Conservation (phyloP, 2,113 vertebrate genomes). For the Bos javanicus region DNA sequence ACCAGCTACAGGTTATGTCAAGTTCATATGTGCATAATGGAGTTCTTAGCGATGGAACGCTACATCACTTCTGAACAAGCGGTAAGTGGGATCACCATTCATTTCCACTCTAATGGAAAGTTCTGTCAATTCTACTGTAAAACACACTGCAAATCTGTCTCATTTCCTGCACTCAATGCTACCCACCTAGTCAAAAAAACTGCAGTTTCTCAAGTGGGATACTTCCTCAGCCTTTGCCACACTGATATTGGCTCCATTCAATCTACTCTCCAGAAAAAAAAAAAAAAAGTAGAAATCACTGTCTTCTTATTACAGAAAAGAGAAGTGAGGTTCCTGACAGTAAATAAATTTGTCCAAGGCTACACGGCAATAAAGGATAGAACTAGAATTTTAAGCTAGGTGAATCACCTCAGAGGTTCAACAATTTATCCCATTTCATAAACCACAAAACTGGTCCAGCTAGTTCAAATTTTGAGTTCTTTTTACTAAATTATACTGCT, state of each 20-base stretch:
- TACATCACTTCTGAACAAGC: not conserved
- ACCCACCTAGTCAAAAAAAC: not conserved
- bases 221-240: not conserved
- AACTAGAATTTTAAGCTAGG: not conserved
- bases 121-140: not conserved
- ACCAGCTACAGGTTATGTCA: not conserved
- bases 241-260: not conserved
- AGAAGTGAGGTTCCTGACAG: not conserved
- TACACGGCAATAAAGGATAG: not conserved
- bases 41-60: not conserved
- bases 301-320: not conserved
- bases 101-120: not conserved
- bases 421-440: not conserved
- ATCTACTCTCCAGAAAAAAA: not conserved
- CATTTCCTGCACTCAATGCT: not conserved
- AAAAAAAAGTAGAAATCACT: not conserved
- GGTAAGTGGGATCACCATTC: not conserved
- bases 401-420: not conserved
- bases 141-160: not conserved
- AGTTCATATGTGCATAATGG: no score
- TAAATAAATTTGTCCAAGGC: not conserved
- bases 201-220: not conserved
- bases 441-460: not conserved
- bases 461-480: not conserved
- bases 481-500: not conserved